Evolutionary conservation across 1,140 invertebrate species (phyloP), one percentile per base, ranked within the genome.

Genomic region (Lycorma delicatula): DNA sequence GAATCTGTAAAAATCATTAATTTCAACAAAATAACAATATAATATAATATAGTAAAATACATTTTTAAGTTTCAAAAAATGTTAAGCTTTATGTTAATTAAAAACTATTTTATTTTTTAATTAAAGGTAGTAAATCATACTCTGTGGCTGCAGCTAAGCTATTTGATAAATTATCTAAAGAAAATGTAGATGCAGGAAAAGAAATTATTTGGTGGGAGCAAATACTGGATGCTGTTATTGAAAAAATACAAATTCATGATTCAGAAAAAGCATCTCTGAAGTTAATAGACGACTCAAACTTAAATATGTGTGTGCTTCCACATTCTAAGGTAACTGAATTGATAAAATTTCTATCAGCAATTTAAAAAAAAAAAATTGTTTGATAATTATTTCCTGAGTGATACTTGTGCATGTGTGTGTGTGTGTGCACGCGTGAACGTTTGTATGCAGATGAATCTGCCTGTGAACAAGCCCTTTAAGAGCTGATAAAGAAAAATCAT

Each of bases 151-250:
- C 60, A 12, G 26, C 28, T 9, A 46, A 59, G 20, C 54, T 62
- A 50, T 59, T 62, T 11, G 54, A 60, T 29, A 34, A 61, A 49
- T 26, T 59, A 0, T 54, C 34, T 7, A 48, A 50, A 26, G 36
- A 55, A 28, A 55, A 52, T 51, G 23, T 28, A 3, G 31, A 56
- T 2, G 28, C 34, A 23, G 38, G 55, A 26, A 25, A 47, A 49
- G 57, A 50, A 16, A 50, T 54, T 22, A 28, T 62, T 22, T 36
- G 31, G 29, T 62, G 60, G 60, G 58, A 62, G 46, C 57, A 62
- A 44, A 26, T 62, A 12, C 47, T 62, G 23, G 54, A 62, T 29
- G 57, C 58, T 18, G 36, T 62, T 38, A 53, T 59, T 16, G 41
- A 54, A 5, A 53, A 28, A 22, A 53, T 44, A n/a, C 23, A 28